Evolutionary conservation across 2,113 vertebrate species (phyloP).

Genomic region (Rhynchomys soricoides): DNA sequence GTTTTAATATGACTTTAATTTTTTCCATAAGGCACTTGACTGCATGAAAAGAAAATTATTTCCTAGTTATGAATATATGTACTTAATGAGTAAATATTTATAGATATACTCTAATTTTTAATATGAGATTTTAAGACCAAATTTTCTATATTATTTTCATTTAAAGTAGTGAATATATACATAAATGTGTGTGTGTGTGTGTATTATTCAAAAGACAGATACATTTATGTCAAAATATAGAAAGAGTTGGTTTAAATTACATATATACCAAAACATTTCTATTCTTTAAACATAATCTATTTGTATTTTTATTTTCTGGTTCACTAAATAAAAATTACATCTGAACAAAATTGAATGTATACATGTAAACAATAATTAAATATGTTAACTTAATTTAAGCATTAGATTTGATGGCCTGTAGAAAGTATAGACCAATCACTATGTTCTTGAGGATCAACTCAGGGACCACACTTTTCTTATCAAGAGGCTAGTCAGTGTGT

Average conservation of each 20-base stretch:
- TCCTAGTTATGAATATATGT: slow-evolving; percentile 53
- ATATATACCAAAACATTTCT: neutral
- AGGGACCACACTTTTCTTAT: slow-evolving; percentile 83
- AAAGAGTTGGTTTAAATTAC: neutral
- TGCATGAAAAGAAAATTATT: slow-evolving; percentile 63
- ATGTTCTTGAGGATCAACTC: slow-evolving; percentile 80
- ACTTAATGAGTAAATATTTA: slow-evolving; percentile 39
- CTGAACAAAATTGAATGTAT: neutral
- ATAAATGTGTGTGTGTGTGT: neutral
- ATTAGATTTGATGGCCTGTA: neutral
- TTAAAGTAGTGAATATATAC: neutral
- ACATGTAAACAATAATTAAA: neutral
- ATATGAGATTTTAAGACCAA: neutral
- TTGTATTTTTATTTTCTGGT: neutral
- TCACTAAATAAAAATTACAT: neutral
- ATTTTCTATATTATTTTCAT: neutral
- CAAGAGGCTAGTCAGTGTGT: slow-evolving; percentile 86
- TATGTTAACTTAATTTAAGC: slow-evolving; percentile 57
- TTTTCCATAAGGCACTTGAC: slow-evolving; percentile 1
- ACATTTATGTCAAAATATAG: neutral
- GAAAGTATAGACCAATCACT: neutral
- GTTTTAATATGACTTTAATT: slow-evolving; percentile 61
- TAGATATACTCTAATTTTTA: neutral
- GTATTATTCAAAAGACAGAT: neutral
- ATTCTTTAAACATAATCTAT: neutral